Conservation (phyloP, 2,888 invertebrate species). For the Diplazon laetatorius region DNA sequence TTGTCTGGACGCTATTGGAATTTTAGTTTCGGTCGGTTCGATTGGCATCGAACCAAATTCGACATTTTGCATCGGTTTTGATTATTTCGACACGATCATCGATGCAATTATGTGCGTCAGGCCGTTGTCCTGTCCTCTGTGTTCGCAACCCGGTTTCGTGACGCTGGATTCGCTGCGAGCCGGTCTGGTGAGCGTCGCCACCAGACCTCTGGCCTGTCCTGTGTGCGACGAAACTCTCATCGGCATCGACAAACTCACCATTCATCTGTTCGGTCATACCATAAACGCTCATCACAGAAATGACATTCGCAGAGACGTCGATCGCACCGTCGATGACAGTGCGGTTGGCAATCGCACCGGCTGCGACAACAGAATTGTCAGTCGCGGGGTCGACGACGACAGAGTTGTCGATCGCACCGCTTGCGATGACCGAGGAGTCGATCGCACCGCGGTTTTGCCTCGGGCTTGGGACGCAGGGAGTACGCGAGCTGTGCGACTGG, state of each 20-base stretch:
- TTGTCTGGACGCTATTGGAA: too few relatives aligned
- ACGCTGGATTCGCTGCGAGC: conserved; percentile 88
- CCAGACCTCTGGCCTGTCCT: conserved; percentile 89
- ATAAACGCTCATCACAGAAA: conserved; percentile 73
- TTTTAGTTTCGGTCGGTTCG: too few relatives aligned
- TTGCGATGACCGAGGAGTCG: conserved; percentile 31
- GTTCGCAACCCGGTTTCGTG: conserved; percentile 89
- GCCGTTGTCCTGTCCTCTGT: conserved; percentile 89
- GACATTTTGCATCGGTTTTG: not conserved
- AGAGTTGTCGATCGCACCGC: conserved; percentile 15
- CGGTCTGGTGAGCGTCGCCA: conserved; percentile 89
- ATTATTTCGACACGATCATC: not conserved
- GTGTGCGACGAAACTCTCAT: conserved; percentile 89
- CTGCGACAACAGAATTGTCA: conserved; percentile 86
- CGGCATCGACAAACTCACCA: conserved; percentile 92
- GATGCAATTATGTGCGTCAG: conserved; percentile 77
- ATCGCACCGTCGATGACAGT: conserved; percentile 20
- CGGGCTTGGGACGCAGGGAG: conserved; percentile 71
- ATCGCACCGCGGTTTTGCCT: conserved; percentile 65
- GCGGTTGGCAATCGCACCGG: too few relatives aligned
- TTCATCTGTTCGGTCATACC: conserved; percentile 91
- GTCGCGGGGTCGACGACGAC: conserved; percentile 53
- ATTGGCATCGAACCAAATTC: conserved; percentile 26
- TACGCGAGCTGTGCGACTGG: conserved; percentile 15
- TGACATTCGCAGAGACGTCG: conserved; percentile 47